Conservation (phyloP, 1,140 invertebrate species). For the Apis laboriosa region DNA sequence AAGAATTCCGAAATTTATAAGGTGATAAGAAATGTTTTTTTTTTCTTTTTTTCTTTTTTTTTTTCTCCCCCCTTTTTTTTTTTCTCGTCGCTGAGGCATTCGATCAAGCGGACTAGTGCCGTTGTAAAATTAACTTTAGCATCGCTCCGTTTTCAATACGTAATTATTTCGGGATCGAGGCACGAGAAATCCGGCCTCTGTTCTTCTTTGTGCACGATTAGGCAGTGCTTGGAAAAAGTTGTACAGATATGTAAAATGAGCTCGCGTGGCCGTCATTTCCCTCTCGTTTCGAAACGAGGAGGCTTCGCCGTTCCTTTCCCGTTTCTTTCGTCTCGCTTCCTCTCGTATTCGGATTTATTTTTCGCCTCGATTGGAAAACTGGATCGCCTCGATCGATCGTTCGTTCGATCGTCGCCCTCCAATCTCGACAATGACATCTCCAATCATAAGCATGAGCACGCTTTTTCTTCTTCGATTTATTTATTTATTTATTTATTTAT, state of each 20-base stretch:
- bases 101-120: conserved; percentile 27
- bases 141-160: background rate
- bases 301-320: background rate
- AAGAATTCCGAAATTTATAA: background rate
- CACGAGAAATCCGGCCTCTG: background rate
- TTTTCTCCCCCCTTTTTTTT: background rate
- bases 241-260: conserved; percentile 64
- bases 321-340: too few relatives aligned
- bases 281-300: too few relatives aligned
- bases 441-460: conserved; percentile 28
- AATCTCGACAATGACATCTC: conserved; percentile 21
- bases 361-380: background rate
- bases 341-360: background rate
- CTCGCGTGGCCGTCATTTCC: conserved; percentile 1
- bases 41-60: too few relatives aligned
- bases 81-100: conserved; percentile 5
- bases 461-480: background rate
- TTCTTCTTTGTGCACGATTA: conserved; percentile 52
- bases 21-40: background rate
- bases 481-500: background rate
- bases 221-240: conserved; percentile 64
- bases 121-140: conserved; percentile 27
- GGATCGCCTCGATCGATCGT: too few relatives aligned
- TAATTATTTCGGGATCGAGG: background rate
- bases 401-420: background rate